Evolutionary conservation across 2,888 invertebrate species (phyloP), one percentile per base, ranked within the genome.

Genomic region (Troglohyphantes excavatus): DNA sequence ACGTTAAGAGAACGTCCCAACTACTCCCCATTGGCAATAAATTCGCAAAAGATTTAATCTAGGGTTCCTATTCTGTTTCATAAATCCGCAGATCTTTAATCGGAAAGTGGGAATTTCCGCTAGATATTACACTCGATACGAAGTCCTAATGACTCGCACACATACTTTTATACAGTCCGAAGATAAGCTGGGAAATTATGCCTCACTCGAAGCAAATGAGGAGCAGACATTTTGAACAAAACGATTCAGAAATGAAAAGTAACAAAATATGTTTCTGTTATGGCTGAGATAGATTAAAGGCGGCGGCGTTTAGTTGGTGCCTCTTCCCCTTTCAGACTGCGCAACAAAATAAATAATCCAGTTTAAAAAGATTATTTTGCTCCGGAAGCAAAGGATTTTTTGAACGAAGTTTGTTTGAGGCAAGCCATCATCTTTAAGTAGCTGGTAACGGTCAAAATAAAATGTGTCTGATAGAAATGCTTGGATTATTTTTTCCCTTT

Each of bases 151-250:
- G 78, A 63, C 29, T 75, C 61, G 21, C 75, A 9, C 3, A n/a
- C 53, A 75, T 75, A 75, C 61, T 78, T 65, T 63, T 23, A 17
- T 26, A 21, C 26, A n/a, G 7, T n/a, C 17, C n/a, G n/a, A 78
- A 65, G 63, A 78, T 63, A 78, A 63, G 65, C 65, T 39, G 59
- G 19, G 33, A 65, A 78, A 78, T 78, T 78, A 78, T 78, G 23
- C 43, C 39, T 23, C 39, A 26, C 23, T 33, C 21, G 29, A 21
- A 21, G 39, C 39, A 59, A 29, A 53, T 53, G 75, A 78, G 63
- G 63, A 33, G 39, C 63, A 39, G 63, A 63, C 17, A 43, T 65
- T 43, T 63, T 23, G 2, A 63, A 78, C 78, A 78, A 78, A 65
- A 43, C 33, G 53, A 21, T 59, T 53, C 39, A 39, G 76, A 27